phyloP scores from a whole-genome alignment of 2,888 invertebrate species.

The Ischnus inquisitorius region DNA sequence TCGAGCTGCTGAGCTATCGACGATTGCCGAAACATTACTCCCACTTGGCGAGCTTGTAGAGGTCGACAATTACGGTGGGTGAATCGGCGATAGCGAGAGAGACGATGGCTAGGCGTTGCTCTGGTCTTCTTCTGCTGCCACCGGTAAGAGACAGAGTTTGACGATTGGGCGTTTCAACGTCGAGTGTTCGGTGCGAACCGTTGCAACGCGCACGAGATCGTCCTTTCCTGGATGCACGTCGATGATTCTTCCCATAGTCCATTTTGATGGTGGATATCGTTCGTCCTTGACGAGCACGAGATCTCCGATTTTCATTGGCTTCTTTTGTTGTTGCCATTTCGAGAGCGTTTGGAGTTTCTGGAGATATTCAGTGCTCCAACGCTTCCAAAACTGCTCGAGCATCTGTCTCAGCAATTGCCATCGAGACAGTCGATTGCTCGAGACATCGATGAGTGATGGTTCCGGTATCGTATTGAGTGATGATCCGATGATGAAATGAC shows the following conservation, averaged over 20 bases:
- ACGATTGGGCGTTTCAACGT: slow-evolving; percentile 66
- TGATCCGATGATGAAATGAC: slow-evolving; percentile 77
- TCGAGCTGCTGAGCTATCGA: slow-evolving; percentile 7
- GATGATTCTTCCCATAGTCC: slow-evolving; percentile 72
- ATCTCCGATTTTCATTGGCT: slow-evolving; percentile 44
- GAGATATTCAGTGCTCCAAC: slow-evolving; percentile 74
- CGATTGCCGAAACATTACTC: slow-evolving; percentile 36
- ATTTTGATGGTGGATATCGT: slow-evolving; percentile 66
- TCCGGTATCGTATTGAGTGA: slow-evolving; percentile 69
- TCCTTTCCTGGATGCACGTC: slow-evolving; percentile 72
- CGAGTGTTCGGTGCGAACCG: slow-evolving; percentile 57
- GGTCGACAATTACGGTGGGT: slow-evolving; percentile 12
- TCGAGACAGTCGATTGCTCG: slow-evolving; percentile 66
- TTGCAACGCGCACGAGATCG: slow-evolving; percentile 67
- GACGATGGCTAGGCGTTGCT: background rate
- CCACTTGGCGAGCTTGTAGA: slow-evolving; percentile 25
- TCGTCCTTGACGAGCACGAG: slow-evolving; percentile 69
- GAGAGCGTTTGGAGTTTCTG: slow-evolving; percentile 24
- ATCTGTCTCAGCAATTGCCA: slow-evolving; percentile 75
- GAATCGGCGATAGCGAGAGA: slow-evolving; percentile 20
- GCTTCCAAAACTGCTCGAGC: slow-evolving; percentile 74
- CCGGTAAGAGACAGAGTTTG: slow-evolving; percentile 33
- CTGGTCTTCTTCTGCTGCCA: slow-evolving; percentile 3
- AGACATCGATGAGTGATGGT: slow-evolving; percentile 68
- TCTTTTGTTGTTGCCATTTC: slow-evolving; percentile 43